These are phyloP conservation scores for Lordiphosa fenestrarum DNA, from an alignment of 2,888 invertebrate species.

Conservation along the genomic window DNA sequence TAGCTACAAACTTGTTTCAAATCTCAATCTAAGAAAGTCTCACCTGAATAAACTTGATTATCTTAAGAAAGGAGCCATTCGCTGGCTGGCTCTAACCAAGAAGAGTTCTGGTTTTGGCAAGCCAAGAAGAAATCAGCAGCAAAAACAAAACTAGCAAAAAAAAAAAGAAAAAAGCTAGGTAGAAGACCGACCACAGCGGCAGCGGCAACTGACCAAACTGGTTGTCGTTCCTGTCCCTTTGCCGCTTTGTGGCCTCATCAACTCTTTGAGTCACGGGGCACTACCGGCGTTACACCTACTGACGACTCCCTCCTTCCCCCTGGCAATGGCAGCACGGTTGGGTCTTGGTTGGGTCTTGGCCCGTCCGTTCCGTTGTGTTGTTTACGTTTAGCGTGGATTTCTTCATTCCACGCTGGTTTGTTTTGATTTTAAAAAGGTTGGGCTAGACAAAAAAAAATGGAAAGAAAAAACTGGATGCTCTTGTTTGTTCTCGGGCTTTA, in stretches of 20 bases:
- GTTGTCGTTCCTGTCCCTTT: conserved; percentile 3
- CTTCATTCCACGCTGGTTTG: conserved; percentile 70
- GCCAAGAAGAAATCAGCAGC: no score
- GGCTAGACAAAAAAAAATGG: conserved; percentile 37
- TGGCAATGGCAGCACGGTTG: no score
- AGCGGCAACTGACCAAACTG: conserved; percentile 10
- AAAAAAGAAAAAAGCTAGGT: no score
- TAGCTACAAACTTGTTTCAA: no score
- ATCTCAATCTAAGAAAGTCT: no score
- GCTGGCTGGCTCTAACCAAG: no score
- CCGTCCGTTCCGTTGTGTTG: conserved; percentile 44
- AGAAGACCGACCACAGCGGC: not conserved
- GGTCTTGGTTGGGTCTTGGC: not conserved
- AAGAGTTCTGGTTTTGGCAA: no score
- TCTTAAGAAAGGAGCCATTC: no score
- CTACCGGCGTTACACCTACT: conserved; percentile 66
- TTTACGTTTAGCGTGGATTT: conserved; percentile 65
- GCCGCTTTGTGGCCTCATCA: conserved; percentile 8
- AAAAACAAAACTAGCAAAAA: no score
- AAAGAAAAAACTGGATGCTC: conserved; percentile 55
- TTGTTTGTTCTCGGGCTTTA: conserved; percentile 62
- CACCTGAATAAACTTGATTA: no score
- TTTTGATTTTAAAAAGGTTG: conserved; percentile 62
- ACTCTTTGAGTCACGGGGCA: conserved; percentile 14
- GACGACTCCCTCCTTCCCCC: not conserved